phyloP scores from a whole-genome alignment of 2,113 vertebrate genomes.

The Vicugna pacos region DNA sequence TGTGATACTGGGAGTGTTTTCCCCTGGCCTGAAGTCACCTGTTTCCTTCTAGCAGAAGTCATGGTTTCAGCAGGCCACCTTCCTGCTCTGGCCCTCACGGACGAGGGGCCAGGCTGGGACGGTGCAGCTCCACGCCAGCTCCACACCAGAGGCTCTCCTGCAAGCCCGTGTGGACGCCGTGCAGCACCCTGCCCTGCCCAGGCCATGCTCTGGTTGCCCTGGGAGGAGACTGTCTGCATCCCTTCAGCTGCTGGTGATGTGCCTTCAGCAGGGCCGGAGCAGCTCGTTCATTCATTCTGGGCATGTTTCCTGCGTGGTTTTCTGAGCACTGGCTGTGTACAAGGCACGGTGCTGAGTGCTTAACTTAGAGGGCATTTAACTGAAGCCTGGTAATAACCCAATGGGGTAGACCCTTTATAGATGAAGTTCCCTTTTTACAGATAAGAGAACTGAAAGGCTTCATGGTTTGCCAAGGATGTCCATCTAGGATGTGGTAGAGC shows the following conservation, averaged over 20 bases:
- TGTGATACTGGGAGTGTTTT: neutral
- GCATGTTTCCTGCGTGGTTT: no score
- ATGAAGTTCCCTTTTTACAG: neutral
- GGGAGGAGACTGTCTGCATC: neutral
- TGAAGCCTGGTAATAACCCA: neutral
- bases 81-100: neutral
- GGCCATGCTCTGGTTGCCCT: neutral
- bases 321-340: neutral
- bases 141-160: neutral
- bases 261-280: neutral
- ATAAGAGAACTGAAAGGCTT: neutral
- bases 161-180: neutral
- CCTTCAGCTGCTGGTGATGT: neutral
- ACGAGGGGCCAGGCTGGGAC: neutral
- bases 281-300: neutral
- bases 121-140: neutral
- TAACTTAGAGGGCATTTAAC: neutral
- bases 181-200: fast-evolving
- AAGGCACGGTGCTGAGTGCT: neutral
- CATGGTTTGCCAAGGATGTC: neutral
- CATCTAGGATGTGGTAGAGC: neutral
- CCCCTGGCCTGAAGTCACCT: neutral
- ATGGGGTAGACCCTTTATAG: neutral
- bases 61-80: neutral
- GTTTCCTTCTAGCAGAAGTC: neutral